Evolutionary conservation across 1,140 invertebrate species (phyloP), one percentile per base, ranked within the genome.

Genomic region (Epicauta chinensis): DNA sequence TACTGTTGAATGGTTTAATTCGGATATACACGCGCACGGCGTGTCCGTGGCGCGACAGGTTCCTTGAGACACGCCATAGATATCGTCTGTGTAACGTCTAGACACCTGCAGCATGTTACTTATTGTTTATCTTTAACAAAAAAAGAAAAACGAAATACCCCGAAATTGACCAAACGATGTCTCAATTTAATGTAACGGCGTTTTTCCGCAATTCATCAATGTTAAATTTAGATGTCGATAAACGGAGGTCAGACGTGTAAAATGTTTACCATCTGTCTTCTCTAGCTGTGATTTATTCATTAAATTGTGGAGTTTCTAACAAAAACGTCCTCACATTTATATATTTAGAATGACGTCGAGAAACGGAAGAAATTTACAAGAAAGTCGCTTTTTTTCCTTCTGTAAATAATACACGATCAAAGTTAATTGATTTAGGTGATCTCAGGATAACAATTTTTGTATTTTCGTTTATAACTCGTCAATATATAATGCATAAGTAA

Each of bases 21-120:
- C 4, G 7, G 42, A 12, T 44, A 46, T 13, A 46, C 29, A 46
- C 36, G 48, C 48, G 48, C 48, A 50, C 48, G 39, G 37, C 35
- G 41, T 42, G 42, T 63, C 54, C 52, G 59, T 51, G 58, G 58
- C 61, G 63, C 60, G 63, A 65, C 49, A 65, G 43, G 36, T 55
- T 57, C 44, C 50, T 59, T 54, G 51, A 62, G 63, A 62, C 63
- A 61, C 63, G 61, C 60, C 55, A 60, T 56, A 53, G 61, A 61
- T 62, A 58, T 50, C 42, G 53, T 54, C 51, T 51, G 51, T 47
- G 51, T 37, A 31, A 23, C 48, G 48, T 50, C 48, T 50, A 50
- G 40, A 57, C 46, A 55, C 46, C 53, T 55, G 53, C 53, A 54
- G 48, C 52, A 50, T 40, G 53, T 37, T 41, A 43, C 45, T 29